Percentiles rank a stretch among this genome's conserved stretches.
phyloP scores from a whole-genome alignment of 1,140 invertebrate species.

The Oedothorax gibbosus region DNA sequence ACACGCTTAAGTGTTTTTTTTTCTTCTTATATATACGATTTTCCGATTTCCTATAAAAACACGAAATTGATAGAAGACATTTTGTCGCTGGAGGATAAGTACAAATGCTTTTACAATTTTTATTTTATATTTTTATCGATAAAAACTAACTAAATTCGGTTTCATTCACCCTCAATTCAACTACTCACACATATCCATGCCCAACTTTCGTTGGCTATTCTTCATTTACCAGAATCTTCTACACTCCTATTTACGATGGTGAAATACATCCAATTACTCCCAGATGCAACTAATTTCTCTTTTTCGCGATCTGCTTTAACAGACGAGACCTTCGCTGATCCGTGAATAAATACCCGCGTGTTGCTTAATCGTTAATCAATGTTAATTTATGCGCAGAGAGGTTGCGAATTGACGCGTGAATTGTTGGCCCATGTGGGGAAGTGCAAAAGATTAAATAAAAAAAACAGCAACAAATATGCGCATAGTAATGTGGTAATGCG shows the following conservation, averaged over 20 bases:
- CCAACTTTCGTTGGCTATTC: no score
- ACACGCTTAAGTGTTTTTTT: no score
- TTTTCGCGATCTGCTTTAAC: background rate
- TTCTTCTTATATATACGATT: no score
- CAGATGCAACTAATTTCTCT: constrained; percentile 34
- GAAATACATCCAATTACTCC: constrained; percentile 30
- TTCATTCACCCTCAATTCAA: no score
- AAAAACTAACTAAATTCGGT: no score
- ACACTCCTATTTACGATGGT: background rate
- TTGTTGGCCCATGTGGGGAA: constrained; percentile 6
- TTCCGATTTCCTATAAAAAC: no score
- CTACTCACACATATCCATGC: no score
- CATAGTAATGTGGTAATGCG: constrained; percentile 11
- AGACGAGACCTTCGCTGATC: constrained; percentile 12
- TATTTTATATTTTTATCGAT: no score
- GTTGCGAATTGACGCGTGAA: constrained; percentile 37
- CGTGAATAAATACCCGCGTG: constrained; percentile 35
- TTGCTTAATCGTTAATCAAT: constrained; percentile 46
- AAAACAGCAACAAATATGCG: constrained; percentile 1
- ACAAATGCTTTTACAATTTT: no score
- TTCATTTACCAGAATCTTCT: no score
- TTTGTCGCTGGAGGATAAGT: no score
- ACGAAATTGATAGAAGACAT: no score
- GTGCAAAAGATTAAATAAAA: background rate
- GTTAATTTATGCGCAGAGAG: constrained; percentile 28